Evolutionary conservation across 2,888 invertebrate species (phyloP).

Genomic region (Drosophila infuscata): DNA sequence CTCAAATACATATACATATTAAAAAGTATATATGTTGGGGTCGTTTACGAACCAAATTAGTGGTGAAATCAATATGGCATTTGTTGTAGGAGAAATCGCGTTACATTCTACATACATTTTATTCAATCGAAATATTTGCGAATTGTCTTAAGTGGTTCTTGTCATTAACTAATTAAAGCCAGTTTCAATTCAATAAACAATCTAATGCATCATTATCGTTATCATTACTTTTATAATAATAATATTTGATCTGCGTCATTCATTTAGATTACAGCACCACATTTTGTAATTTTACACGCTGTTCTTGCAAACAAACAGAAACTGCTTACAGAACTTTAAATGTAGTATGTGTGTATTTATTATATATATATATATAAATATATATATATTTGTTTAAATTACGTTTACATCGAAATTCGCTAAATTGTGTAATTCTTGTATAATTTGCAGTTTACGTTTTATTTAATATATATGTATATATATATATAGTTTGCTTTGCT

Average conservation of each 20-base stretch:
- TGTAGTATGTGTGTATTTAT: constrained; percentile 28
- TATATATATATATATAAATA: background rate
- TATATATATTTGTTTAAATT: constrained; percentile 48
- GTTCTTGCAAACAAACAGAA: constrained; percentile 55
- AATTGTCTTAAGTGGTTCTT: constrained; percentile 20
- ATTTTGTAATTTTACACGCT: constrained; percentile 71
- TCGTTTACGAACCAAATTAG: constrained; percentile 27
- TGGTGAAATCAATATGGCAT: constrained; percentile 48
- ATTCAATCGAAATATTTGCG: constrained; percentile 46
- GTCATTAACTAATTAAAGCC: constrained; percentile 76
- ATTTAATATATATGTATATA: constrained; percentile 6
- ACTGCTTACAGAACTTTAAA: constrained; percentile 51
- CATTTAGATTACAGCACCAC: constrained; percentile 79
- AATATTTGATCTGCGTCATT: constrained; percentile 52
- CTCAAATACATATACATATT: constrained; percentile 78
- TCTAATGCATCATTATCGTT: constrained; percentile 36
- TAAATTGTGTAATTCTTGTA: constrained; percentile 43
- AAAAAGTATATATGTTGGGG: constrained; percentile 70
- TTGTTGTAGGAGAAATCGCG: constrained; percentile 47
- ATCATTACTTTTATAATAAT: constrained; percentile 40
- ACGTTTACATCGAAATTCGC: constrained; percentile 69
- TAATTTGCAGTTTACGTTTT: constrained; percentile 27
- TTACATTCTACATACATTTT: constrained; percentile 35
- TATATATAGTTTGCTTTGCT: constrained; percentile 10
- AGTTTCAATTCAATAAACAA: constrained; percentile 69